Percentiles rank a stretch among this genome's conserved stretches.
phyloP scores from a whole-genome alignment of 2,797 vertebrate species.

The Discoglossus pictus region DNA sequence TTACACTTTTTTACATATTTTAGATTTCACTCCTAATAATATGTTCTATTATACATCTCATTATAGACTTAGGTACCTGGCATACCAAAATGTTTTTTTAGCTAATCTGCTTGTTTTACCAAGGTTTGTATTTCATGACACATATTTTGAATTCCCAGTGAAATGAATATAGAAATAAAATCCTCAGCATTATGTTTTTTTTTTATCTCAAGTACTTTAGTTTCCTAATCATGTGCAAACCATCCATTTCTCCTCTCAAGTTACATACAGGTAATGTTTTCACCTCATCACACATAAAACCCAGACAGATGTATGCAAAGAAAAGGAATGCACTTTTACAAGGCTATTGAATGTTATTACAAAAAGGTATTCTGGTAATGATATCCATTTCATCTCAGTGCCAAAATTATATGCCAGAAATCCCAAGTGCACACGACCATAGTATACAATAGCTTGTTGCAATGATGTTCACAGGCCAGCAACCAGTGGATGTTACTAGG shows the following conservation, averaged over 20 bases:
- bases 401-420: conserved; percentile 18
- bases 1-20: too few relatives aligned
- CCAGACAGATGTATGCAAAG: conserved; percentile 2
- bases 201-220: conserved; percentile 1
- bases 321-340: conserved; percentile 9
- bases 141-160: conserved; percentile 23
- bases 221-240: conserved; percentile 9
- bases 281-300: conserved; percentile 9
- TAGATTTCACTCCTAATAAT: too few relatives aligned
- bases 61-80: too few relatives aligned
- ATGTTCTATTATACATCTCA: too few relatives aligned
- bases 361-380: conserved; percentile 24
- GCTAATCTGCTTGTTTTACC: not conserved
- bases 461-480: too few relatives aligned
- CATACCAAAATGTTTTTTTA: too few relatives aligned
- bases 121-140: conserved; percentile 3
- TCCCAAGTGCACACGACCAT: not conserved
- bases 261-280: conserved; percentile 10
- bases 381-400: conserved; percentile 14
- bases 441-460: too few relatives aligned
- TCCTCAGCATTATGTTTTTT: conserved; percentile 7
- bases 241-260: conserved; percentile 6
- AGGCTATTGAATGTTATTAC: conserved; percentile 14
- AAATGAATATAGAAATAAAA: conserved; percentile 14
- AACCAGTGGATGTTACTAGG: too few relatives aligned